phyloP scores from a whole-genome alignment of 1,140 invertebrate genomes.

The Laodelphax striatellus region DNA sequence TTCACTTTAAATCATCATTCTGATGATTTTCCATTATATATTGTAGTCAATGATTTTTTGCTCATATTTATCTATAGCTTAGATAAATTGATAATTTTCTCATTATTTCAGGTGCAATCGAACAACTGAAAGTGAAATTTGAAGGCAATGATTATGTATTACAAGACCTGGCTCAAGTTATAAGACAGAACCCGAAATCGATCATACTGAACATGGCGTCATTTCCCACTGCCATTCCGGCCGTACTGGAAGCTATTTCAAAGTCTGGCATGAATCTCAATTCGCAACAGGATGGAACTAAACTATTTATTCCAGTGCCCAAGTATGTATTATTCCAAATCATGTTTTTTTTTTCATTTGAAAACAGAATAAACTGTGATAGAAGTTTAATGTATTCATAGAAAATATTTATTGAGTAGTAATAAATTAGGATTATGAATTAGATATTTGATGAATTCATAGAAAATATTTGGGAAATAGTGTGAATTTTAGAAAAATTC shows the following conservation, averaged over 20 bases:
- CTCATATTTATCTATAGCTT: too few species aligned
- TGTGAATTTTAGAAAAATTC: too few species aligned
- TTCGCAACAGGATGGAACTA: constrained; percentile 89
- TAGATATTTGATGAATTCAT: too few species aligned
- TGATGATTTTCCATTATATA: too few species aligned
- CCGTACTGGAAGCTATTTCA: constrained; percentile 58
- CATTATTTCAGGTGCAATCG: constrained; percentile 50
- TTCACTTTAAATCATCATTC: too few species aligned
- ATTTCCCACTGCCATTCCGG: constrained; percentile 73
- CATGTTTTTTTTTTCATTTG: not conserved
- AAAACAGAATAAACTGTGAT: too few species aligned
- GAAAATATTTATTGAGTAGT: too few species aligned
- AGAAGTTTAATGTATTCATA: too few species aligned
- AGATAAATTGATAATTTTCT: too few species aligned
- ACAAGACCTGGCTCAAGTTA: constrained; percentile 81
- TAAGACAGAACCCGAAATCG: constrained; percentile 75
- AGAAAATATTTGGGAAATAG: too few species aligned
- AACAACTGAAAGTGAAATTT: constrained; percentile 57
- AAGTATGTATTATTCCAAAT: constrained; percentile 46
- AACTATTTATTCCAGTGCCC: constrained; percentile 73
- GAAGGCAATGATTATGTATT: constrained; percentile 73
- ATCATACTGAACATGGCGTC: constrained; percentile 68
- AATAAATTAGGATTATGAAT: too few species aligned
- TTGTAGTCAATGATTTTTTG: too few species aligned
- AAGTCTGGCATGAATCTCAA: constrained; percentile 83